phyloP scores from a whole-genome alignment of 2,888 invertebrate genomes.

The Catocala nupta region DNA sequence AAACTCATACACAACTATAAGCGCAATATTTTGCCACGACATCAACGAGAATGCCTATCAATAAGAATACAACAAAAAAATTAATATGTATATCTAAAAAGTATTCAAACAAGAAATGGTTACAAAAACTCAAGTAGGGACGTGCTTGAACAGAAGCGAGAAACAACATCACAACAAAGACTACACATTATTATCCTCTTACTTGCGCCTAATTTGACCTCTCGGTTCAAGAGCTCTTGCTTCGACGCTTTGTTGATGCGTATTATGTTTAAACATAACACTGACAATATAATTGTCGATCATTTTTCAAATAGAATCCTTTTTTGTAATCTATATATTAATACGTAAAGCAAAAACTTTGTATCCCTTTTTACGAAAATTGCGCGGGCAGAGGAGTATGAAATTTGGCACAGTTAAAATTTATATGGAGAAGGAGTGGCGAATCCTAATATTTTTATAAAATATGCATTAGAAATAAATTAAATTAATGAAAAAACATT shows the following conservation, averaged over 20 bases:
- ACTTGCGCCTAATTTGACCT: constrained; percentile 71
- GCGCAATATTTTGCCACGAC: not conserved
- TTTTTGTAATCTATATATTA: too few relatives aligned
- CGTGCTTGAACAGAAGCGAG: constrained; percentile 48
- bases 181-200: constrained; percentile 69
- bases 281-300: constrained; percentile 1
- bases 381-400: too few relatives aligned
- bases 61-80: not conserved
- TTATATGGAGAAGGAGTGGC: too few relatives aligned
- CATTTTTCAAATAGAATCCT: not conserved
- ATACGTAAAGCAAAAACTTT: too few relatives aligned
- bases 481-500: too few relatives aligned
- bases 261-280: constrained; percentile 36
- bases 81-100: constrained; percentile 1
- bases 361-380: too few relatives aligned
- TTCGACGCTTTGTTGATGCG: constrained; percentile 64
- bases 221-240: constrained; percentile 62
- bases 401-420: too few relatives aligned
- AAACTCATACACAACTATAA: too few relatives aligned
- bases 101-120: constrained; percentile 12
- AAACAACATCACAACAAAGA: constrained; percentile 20
- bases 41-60: not conserved
- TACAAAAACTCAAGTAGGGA: constrained; percentile 49
- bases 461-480: too few relatives aligned
- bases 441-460: too few relatives aligned